A percentile compares a stretch with the other conserved stretches of the same genome.
Conservation (phyloP, 1,140 invertebrate species). For the Dinoponera quadriceps region DNA sequence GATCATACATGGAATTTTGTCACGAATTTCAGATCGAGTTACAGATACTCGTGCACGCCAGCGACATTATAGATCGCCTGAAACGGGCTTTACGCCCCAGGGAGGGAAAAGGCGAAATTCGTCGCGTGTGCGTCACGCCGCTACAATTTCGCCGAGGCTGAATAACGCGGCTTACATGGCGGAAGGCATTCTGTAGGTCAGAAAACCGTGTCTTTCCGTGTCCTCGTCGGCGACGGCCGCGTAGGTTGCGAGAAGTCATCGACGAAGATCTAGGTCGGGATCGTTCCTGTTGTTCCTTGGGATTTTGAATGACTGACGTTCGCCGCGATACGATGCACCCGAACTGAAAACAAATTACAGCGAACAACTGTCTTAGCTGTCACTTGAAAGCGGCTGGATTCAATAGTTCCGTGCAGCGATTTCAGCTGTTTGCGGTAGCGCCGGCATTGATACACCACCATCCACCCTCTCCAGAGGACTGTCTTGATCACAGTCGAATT, state of each 20-base stretch:
- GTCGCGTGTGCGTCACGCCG: neutral
- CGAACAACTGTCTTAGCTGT: slow-evolving; percentile 30
- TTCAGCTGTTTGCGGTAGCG: neutral
- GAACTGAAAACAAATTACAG: slow-evolving; percentile 48
- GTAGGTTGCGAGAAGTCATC: slow-evolving; percentile 42
- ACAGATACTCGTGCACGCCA: too few relatives aligned
- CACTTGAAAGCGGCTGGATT: slow-evolving; percentile 28
- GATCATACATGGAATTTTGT: too few relatives aligned
- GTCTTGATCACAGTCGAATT: too few relatives aligned
- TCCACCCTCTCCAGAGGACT: too few relatives aligned
- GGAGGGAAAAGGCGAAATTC: neutral
- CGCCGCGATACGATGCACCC: slow-evolving; percentile 23
- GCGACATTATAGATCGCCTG: neutral
- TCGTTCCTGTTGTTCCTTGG: slow-evolving; percentile 43
- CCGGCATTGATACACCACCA: neutral
- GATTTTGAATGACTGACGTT: slow-evolving; percentile 49
- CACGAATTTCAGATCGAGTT: too few relatives aligned
- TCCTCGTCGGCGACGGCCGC: slow-evolving; percentile 42
- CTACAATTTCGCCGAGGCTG: neutral
- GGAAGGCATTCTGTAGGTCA: slow-evolving; percentile 52
- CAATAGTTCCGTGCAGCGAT: slow-evolving; percentile 15
- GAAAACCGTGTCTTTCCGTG: slow-evolving; percentile 42
- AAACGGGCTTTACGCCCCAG: neutral
- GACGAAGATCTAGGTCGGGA: neutral
- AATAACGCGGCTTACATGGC: slow-evolving; percentile 56